Percentiles rank a stretch among this genome's conserved stretches.
These are phyloP conservation scores for Palythoa heliodiscus DNA, from an alignment of 92 coral and sea anemone genomes.

Conservation along the genomic window DNA sequence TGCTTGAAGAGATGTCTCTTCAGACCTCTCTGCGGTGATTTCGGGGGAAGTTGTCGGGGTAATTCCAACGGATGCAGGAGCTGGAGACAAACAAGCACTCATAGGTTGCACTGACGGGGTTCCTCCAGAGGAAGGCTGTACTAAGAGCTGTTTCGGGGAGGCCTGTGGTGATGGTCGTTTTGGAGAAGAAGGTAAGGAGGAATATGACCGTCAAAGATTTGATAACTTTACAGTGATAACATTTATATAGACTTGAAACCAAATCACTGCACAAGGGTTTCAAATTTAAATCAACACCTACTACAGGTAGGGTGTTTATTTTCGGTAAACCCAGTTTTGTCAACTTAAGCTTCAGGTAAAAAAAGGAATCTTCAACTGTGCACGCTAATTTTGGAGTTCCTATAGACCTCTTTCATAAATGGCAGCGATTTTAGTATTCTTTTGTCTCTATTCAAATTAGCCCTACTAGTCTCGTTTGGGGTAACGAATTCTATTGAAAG, in stretches of 20 bases:
- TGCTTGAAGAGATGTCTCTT: background rate
- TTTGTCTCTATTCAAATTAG: too few relatives aligned
- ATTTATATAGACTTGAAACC: background rate
- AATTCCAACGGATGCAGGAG: constrained; percentile 41
- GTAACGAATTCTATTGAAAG: too few relatives aligned
- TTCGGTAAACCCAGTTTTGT: background rate
- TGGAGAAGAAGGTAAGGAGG: constrained; percentile 15
- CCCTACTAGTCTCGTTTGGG: too few relatives aligned
- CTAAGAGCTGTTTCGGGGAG: constrained; percentile 19
- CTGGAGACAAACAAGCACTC: background rate
- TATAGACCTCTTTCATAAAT: too few relatives aligned
- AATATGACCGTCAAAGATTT: background rate
- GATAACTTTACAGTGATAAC: too few relatives aligned
- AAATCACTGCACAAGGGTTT: background rate
- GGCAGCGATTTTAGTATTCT: too few relatives aligned
- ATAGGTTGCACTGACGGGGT: constrained; percentile 6
- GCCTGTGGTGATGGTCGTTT: constrained; percentile 35
- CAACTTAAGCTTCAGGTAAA: too few relatives aligned
- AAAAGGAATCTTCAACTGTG: too few relatives aligned
- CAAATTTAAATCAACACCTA: background rate
- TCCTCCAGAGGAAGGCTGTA: background rate
- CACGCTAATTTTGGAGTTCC: too few relatives aligned
- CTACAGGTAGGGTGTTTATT: too few relatives aligned
- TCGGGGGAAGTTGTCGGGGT: constrained; percentile 70
- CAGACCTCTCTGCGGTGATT: constrained; percentile 8